phyloP scores from a whole-genome alignment of 2,888 invertebrate species.

The Synergus umbraculus region DNA sequence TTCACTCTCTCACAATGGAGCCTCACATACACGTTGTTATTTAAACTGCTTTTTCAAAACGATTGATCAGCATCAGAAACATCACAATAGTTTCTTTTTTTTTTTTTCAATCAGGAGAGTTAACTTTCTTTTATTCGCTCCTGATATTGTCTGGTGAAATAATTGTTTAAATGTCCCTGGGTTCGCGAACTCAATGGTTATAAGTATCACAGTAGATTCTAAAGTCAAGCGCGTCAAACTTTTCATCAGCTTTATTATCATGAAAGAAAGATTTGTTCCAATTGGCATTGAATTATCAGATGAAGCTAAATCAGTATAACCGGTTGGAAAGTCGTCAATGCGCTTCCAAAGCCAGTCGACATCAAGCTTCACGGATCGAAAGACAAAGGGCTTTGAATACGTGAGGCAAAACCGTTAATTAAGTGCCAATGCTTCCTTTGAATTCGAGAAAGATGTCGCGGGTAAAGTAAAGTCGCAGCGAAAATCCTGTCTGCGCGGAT shows the following conservation, averaged over 20 bases:
- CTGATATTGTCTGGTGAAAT: neutral
- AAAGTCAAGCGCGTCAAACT: neutral
- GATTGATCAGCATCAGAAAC: conserved; percentile 4
- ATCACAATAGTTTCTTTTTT: neutral
- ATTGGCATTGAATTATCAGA: neutral
- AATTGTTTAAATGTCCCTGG: neutral
- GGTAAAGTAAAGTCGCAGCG: conserved; percentile 7
- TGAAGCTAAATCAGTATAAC: conserved; percentile 3
- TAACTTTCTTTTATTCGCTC: neutral
- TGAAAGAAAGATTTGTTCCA: neutral
- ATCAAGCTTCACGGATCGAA: conserved; percentile 25
- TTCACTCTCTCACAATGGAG: conserved; percentile 23
- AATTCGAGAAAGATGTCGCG: conserved; percentile 35
- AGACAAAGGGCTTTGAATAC: conserved; percentile 14
- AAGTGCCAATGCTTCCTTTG: conserved; percentile 30
- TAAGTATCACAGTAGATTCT: neutral
- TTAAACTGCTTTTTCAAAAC: conserved; percentile 29
- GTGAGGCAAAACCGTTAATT: conserved; percentile 30
- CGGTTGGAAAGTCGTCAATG: conserved; percentile 4
- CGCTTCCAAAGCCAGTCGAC: conserved; percentile 18
- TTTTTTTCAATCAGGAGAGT: neutral
- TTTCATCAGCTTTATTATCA: neutral
- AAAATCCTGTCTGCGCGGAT: conserved; percentile 39
- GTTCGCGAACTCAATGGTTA: neutral
- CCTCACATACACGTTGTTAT: conserved; percentile 10